These are phyloP conservation scores for Penaeus indicus DNA, from an alignment of 1,140 invertebrate genomes.

Conservation along the genomic window DNA sequence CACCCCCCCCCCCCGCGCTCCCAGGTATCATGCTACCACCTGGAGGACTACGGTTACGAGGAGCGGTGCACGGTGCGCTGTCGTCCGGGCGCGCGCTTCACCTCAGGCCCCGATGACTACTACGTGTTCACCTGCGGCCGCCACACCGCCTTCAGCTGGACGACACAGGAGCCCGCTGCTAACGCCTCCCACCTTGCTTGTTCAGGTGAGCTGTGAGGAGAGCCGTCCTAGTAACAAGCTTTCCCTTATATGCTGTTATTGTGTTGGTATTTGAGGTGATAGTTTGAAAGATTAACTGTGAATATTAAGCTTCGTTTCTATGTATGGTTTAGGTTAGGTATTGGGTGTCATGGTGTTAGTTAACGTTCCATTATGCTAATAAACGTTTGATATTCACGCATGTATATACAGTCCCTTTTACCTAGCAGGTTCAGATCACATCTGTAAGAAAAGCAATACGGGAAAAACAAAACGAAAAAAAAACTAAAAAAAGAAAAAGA, in stretches of 20 bases:
- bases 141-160: conserved; percentile 36
- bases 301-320: background rate
- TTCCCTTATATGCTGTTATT: too few relatives aligned
- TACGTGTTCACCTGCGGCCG: conserved; percentile 39
- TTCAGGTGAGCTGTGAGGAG: conserved; percentile 9
- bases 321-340: background rate
- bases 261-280: too few relatives aligned
- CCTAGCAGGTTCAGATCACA: too few relatives aligned
- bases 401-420: too few relatives aligned
- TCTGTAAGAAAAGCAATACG: too few relatives aligned
- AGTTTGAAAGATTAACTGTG: too few relatives aligned
- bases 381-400: too few relatives aligned
- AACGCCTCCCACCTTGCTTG: conserved; percentile 12
- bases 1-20: background rate
- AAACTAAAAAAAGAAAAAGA: too few relatives aligned
- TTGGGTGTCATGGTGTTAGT: background rate
- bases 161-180: background rate
- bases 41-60: conserved; percentile 38
- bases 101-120: conserved; percentile 10
- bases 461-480: too few relatives aligned
- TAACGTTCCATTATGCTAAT: too few relatives aligned
- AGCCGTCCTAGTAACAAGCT: background rate
- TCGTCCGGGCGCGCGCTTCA: conserved; percentile 32
- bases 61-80: conserved; percentile 43
- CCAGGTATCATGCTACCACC: conserved; percentile 48